These are phyloP conservation scores for Steatocranus sp. DNA, from an alignment of 2,797 vertebrate species.

Conservation along the genomic window DNA sequence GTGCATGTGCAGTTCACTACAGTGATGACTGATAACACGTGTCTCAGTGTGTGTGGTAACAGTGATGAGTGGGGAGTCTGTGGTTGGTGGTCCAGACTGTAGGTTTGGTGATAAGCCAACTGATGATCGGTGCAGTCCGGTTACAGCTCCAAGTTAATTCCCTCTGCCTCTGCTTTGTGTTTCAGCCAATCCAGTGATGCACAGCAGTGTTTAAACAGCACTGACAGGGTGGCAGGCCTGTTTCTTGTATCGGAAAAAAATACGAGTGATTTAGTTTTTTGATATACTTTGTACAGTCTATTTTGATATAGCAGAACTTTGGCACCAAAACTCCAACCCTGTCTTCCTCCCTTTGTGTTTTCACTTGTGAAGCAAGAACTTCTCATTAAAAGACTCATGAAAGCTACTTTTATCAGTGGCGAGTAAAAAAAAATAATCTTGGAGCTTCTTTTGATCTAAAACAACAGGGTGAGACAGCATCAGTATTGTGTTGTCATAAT, in stretches of 20 bases:
- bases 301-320: neutral
- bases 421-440: neutral
- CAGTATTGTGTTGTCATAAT: neutral
- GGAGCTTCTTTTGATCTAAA: neutral
- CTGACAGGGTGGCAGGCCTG: neutral
- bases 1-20: neutral
- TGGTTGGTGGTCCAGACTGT: conserved; percentile 45
- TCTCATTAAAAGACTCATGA: neutral
- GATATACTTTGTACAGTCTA: neutral
- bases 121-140: conserved; percentile 26
- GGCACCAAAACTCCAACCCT: neutral
- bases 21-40: conserved; percentile 29
- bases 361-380: neutral
- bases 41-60: conserved; percentile 19
- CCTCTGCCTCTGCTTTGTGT: conserved; percentile 51
- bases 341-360: neutral
- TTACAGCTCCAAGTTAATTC: conserved; percentile 42
- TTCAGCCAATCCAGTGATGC: conserved; percentile 19
- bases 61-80: conserved; percentile 38
- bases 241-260: neutral
- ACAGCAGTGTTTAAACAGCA: neutral
- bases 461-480: neutral
- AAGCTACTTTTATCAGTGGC: neutral
- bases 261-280: neutral
- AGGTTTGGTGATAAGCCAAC: conserved; percentile 36